phyloP scores from a whole-genome alignment of 2,113 vertebrate genomes.

The Psammodynastes pulverulentus region DNA sequence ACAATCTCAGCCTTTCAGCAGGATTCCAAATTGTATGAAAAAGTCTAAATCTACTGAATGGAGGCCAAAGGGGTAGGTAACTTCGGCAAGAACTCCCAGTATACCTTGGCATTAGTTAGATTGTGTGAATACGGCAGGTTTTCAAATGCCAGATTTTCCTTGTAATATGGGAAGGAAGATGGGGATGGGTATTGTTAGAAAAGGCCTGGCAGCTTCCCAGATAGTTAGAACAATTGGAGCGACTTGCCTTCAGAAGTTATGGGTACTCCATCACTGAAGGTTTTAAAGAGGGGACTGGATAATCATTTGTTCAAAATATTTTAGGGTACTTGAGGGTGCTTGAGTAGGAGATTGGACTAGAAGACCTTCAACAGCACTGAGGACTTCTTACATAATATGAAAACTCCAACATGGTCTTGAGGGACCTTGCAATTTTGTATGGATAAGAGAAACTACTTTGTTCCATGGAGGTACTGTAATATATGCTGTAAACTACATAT shows the following conservation, averaged over 20 bases:
- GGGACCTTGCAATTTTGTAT: not conserved
- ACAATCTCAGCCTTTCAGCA: not conserved
- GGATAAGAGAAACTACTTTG: not conserved
- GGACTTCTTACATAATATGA: not conserved
- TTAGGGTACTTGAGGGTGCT: not conserved
- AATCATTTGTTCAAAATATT: not conserved
- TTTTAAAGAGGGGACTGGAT: not conserved
- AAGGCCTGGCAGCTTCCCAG: not conserved
- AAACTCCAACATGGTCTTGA: not conserved
- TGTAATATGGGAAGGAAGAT: not conserved
- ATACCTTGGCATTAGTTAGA: not conserved
- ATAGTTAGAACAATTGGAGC: not conserved
- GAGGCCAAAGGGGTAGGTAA: not conserved
- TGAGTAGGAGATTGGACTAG: not conserved
- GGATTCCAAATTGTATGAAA: not conserved
- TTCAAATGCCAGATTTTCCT: not conserved
- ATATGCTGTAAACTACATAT: not conserved
- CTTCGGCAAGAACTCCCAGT: not conserved
- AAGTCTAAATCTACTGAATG: not conserved
- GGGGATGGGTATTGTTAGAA: not conserved
- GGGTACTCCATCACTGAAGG: not conserved
- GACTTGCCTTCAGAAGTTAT: not conserved
- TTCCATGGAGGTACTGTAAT: not conserved
- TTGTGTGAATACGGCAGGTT: not conserved
- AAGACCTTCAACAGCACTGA: not conserved